Conservation (phyloP, 2,113 vertebrate species). For the Struthidea cinerea region DNA sequence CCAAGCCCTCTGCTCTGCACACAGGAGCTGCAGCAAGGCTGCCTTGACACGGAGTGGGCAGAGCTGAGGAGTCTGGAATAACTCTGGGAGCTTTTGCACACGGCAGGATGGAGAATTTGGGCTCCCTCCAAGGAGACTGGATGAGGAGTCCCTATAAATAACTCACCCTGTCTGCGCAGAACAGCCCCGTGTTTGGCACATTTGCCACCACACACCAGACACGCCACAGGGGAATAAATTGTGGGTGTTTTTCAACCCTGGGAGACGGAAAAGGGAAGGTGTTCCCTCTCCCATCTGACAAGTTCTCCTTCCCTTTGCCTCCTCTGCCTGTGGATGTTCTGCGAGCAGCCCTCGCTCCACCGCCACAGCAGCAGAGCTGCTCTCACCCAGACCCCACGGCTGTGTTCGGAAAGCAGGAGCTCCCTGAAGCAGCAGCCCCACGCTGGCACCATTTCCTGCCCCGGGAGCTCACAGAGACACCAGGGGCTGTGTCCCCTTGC, state of each 20-base stretch:
- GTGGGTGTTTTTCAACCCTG: neutral
- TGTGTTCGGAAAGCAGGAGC: neutral
- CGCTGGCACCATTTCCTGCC: neutral
- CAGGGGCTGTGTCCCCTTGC: neutral
- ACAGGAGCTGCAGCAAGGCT: neutral
- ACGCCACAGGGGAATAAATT: neutral
- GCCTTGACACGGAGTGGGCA: neutral
- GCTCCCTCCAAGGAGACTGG: neutral
- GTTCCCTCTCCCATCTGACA: neutral
- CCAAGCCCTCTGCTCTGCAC: neutral
- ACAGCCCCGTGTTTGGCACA: neutral
- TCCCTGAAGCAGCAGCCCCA: neutral
- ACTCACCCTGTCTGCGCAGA: neutral
- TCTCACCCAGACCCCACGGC: rapidly evolving
- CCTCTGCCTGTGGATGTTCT: neutral
- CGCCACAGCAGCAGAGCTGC: neutral
- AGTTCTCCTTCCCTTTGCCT: neutral
- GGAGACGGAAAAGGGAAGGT: neutral
- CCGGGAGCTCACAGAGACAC: neutral
- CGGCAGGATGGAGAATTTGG: neutral
- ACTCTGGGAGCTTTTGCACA: neutral
- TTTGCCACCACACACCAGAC: neutral
- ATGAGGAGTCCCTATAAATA: neutral
- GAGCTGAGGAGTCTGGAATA: neutral
- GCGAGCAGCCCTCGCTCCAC: neutral